phyloP scores from a whole-genome alignment of 1,140 invertebrate genomes.

The Glossosoma conforme region DNA sequence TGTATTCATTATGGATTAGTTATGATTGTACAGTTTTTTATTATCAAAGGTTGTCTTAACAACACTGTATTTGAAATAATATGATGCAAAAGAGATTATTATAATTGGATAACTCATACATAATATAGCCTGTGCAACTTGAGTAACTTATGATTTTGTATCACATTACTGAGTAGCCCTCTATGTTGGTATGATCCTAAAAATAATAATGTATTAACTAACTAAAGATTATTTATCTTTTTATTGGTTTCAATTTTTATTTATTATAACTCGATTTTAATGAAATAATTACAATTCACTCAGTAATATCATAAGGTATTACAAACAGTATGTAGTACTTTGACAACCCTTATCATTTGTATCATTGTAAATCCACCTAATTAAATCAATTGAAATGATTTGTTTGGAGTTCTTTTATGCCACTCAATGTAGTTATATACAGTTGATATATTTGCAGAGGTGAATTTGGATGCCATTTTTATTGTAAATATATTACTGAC shows the following conservation, averaged over 20 bases:
- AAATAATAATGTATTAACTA: too few species aligned
- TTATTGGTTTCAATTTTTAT: neutral
- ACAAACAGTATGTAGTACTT: neutral
- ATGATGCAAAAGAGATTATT: too few species aligned
- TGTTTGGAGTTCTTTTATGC: constrained; percentile 2
- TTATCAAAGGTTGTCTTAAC: too few species aligned
- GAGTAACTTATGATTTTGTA: neutral
- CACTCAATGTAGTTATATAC: neutral
- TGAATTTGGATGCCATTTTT: neutral
- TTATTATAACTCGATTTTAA: neutral
- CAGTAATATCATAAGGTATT: neutral
- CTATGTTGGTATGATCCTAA: neutral
- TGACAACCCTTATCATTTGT: constrained; percentile 3
- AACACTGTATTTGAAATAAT: too few species aligned
- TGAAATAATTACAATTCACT: neutral
- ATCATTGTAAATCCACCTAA: neutral
- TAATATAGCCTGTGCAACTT: neutral
- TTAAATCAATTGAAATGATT: constrained; percentile 8
- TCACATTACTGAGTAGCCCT: neutral
- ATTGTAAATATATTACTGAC: neutral
- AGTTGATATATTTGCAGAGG: constrained; percentile 4
- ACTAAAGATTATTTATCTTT: neutral
- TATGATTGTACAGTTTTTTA: too few species aligned
- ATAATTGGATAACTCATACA: too few species aligned
- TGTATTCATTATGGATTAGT: too few species aligned